Base-by-base conservation (phyloP, 2,113 vertebrate species). In the Triplophysa rosa region DNA sequence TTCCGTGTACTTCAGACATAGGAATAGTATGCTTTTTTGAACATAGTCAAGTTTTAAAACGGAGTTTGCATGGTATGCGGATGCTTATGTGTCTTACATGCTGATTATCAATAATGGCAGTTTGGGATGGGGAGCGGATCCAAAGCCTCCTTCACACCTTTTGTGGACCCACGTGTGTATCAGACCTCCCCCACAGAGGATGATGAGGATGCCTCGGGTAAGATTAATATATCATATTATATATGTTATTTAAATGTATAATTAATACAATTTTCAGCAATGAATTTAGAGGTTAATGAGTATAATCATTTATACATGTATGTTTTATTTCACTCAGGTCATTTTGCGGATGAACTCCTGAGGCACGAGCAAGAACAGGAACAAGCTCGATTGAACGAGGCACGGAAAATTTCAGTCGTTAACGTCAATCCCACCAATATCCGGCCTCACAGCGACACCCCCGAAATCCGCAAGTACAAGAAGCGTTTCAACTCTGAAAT, bases 371-470 rank as follows among this genome's bases (percentile, higher is more conserved):
- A 91, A 93, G 97, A 99, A 89, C 96, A 91, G 93, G 97, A 99
- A 88, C 96, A 98, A 90, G 96, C 96, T 87, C 94, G 98, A 85
- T 94, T 98, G 86, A 99, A 98, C 6, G 98, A 99, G 90, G 97
- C 97, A 19, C 91, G 97, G 37, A 99, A 99, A 92, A 99, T 99
- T 91, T 99, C 97, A 0, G 95, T 99, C 90, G 97, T 99, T 87
- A 99, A 99, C 8, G 98, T 99, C 77, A 99, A 99, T 87, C 98
- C 98, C 74, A 99, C 97, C 85, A 99, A 99, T 93, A 99, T 99
- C 89, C 90, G 97, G 0, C 98, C 98, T 40, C 98, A 99, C 89
- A 99, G 96, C 2, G 98, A 99, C 91, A 98, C 98, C 2, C 97
- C 98, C 0, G 98, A 99, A 93, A 99, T 99, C 87, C 95, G 98